Base-by-base conservation (phyloP, 2,797 vertebrate species). In the Aeoliscus strigatus region DNA sequence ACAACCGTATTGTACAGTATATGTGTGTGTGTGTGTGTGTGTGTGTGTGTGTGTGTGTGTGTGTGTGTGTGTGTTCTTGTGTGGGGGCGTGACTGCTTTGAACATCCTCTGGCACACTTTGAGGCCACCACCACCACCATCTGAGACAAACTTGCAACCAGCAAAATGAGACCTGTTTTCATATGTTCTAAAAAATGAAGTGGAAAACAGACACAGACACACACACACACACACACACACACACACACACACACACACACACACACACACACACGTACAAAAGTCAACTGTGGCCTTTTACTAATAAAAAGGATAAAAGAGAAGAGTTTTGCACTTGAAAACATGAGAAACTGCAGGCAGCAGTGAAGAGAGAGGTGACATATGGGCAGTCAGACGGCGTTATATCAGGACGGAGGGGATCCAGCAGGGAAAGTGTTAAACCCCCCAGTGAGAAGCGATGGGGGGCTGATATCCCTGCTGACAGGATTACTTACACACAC, bases 391-490 rank as follows among this genome's bases (percentile, higher is more conserved):
- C 55, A 79, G 77, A 41, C 16, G 66, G 83, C 69, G 76, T 80
- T 66, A 60, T 77, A 81, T 83, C 80, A 71, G 66, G 51, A 70
- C 51, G 60, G 70, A 68, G 62, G 67, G 51, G 70, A 62, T 70
- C 71, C 68, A 85, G 79, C 66, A 72, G 74, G 41, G 69, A 82
- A 81, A 63, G 80, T 82, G 84, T 86, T 83, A 85, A 83, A 70
- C 60, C 54, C 42, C 79, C 67, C 53, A 42, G 50, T 47, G 75
- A 70, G 51, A 49, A 51, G 5, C 40, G 5, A 50, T 25, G 16
- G 70, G 68, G 52, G 61, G 59, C 55, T 63, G 26, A 66, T 45
- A 57, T 60, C 60, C 70, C 75, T 57, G 69, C 72, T 76, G 70
- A 66, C 25, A 33, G 53, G 9, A 57, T 42, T 34, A 51, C 54